Conservation (phyloP, 2,888 invertebrate species). For the Zonitis immaculata region DNA sequence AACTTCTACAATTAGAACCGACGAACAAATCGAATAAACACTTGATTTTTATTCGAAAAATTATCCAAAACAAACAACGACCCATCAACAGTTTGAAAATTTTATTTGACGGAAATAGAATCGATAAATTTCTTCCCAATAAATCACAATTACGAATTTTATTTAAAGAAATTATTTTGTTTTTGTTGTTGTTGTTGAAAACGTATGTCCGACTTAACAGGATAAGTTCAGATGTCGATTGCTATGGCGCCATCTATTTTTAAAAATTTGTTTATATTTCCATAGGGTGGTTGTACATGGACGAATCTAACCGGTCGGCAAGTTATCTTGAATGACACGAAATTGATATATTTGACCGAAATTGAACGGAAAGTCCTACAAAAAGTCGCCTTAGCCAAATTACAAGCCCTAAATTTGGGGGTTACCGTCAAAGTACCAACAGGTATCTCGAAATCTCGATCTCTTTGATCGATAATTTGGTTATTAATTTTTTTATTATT, state of each 20-base stretch:
- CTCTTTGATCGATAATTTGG: no score
- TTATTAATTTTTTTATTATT: neutral
- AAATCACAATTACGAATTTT: no score
- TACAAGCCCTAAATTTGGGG: slow-evolving; percentile 81
- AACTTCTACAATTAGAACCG: no score
- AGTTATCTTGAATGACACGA: slow-evolving; percentile 66
- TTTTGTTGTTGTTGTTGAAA: neutral
- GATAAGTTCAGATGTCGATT: neutral
- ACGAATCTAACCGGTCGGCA: slow-evolving; percentile 63
- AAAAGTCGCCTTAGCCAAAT: slow-evolving; percentile 79
- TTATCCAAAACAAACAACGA: slow-evolving; percentile 9
- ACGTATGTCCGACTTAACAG: neutral
- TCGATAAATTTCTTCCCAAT: neutral
- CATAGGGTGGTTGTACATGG: slow-evolving; percentile 80
- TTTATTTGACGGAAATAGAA: neutral
- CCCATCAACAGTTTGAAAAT: slow-evolving; percentile 1
- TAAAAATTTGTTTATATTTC: slow-evolving; percentile 10
- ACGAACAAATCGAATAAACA: no score
- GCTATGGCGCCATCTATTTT: slow-evolving; percentile 1
- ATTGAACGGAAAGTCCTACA: slow-evolving; percentile 76
- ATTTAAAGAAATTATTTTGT: no score
- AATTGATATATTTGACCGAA: slow-evolving; percentile 69
- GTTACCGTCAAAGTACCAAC: slow-evolving; percentile 74
- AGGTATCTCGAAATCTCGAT: no score
- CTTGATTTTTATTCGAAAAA: no score